Percentiles rank a stretch among this genome's conserved stretches.
Conservation (phyloP, 1,140 invertebrate species). For the Sipha flava region DNA sequence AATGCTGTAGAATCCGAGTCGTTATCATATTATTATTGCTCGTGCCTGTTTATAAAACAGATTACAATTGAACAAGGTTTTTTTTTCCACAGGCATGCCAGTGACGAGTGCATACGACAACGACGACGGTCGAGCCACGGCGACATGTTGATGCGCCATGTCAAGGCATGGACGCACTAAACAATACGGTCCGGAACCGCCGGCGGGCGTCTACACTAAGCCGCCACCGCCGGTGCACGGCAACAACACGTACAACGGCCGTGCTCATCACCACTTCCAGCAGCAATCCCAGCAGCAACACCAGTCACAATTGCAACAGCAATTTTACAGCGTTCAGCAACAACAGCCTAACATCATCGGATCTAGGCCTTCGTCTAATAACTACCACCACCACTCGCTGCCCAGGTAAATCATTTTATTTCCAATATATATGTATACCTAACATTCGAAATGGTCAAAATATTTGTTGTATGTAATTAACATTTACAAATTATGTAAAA, state of each 20-base stretch:
- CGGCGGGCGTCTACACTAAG: slow-evolving; percentile 16
- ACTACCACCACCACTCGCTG: slow-evolving; percentile 16
- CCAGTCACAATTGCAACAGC: background rate
- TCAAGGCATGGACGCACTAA: slow-evolving; percentile 25
- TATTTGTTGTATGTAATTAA: no score
- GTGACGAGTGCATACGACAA: background rate
- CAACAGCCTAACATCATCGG: background rate
- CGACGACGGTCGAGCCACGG: background rate
- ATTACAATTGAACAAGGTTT: no score
- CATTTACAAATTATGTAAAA: no score
- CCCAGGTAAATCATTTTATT: slow-evolving; percentile 8
- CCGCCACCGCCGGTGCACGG: slow-evolving; percentile 24
- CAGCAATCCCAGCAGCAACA: background rate
- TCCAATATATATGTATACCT: background rate
- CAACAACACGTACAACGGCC: slow-evolving; percentile 25
- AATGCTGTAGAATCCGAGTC: no score
- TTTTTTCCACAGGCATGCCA: background rate
- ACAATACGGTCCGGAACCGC: slow-evolving; percentile 25
- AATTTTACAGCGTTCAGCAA: background rate
- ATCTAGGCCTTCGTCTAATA: background rate
- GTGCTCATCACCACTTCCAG: background rate
- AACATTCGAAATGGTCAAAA: no score
- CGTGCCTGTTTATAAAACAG: no score
- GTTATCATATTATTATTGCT: no score
- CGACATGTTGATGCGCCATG: slow-evolving; percentile 19